Base-by-base conservation (phyloP, 2,113 vertebrate genomes). In the Carassius carassius region DNA sequence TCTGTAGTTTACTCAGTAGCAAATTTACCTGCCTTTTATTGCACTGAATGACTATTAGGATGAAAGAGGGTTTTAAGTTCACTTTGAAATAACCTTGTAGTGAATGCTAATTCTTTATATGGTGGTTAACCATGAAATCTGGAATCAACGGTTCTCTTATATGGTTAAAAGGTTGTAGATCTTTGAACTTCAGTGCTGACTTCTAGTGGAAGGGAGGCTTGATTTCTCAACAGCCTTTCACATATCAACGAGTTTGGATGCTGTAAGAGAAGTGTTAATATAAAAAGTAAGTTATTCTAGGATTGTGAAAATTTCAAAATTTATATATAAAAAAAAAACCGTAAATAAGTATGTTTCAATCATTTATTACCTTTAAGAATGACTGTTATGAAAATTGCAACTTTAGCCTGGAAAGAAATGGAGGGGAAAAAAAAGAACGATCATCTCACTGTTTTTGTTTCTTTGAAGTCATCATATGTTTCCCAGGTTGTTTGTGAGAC, bases 281-380 rank as follows among this genome's bases (percentile, higher is more conserved):
- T 44, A 80, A 63, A 80, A 3, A 25, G 62, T 67, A 76, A 51
- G 17, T 81, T 81, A 67, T 81, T 81, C 63, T 67, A 81, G 35
- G 4, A 25, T 79, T 47, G 78, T 80, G n/a, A 80, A 80, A 47
- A 47, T 63, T 1, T 29, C 37, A 12, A 23, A 9, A 41, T 37
- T 12, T 63, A 60, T 63, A 16, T 19, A 44, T 7, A 63, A 44
- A 60, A 35, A 78, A n/a, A 5, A n/a, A n/a, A n/a, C n/a, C 41
- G 51, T 16, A 60, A 6, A 79, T 44, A 44, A 23, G 54, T 23
- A 9, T 47, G 58, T 47, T 63, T 47, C 12, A 1, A 23, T 23
- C 6, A 47, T 21, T 47, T 47, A 9, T 47, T 47, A 16, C 14
- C 41, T 49, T 74, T 65, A n/a, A 80, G 37, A 63, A 78, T 17